These are phyloP conservation scores for Sorex maritimensis DNA, from an alignment of 2,797 vertebrate species.

Conservation along the genomic window DNA sequence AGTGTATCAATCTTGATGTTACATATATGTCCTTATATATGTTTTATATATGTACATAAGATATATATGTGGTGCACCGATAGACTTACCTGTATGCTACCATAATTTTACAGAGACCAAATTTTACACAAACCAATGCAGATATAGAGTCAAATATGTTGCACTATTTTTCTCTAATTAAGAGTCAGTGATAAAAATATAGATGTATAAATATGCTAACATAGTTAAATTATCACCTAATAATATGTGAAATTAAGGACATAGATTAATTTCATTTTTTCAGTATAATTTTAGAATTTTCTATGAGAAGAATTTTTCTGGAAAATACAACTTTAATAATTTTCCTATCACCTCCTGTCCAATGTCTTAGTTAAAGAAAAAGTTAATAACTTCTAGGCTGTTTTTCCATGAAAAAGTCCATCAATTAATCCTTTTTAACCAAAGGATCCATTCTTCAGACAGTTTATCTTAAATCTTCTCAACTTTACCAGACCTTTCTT, in stretches of 20 bases:
- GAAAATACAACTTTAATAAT: neutral
- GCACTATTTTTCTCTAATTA: neutral
- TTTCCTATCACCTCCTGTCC: neutral
- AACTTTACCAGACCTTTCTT: neutral
- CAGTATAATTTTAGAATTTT: slow-evolving; percentile 1
- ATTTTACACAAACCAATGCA: neutral
- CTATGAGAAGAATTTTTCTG: neutral
- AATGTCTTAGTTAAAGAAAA: neutral
- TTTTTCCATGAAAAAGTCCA: neutral
- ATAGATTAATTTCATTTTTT: slow-evolving; percentile 48
- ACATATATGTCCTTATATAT: no score
- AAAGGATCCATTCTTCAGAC: neutral
- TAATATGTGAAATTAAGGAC: neutral
- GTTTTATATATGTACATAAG: no score
- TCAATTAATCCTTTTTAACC: slow-evolving; percentile 2
- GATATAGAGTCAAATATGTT: slow-evolving; percentile 3
- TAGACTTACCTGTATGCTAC: no score
- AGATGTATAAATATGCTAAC: neutral
- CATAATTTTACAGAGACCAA: no score
- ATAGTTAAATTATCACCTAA: neutral
- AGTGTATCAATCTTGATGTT: no score
- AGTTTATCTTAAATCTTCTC: neutral
- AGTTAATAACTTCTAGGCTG: neutral
- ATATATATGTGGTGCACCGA: no score
- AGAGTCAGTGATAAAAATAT: neutral